Evolutionary conservation across 2,113 vertebrate species (phyloP).

Genomic region (Silurus asotus): DNA sequence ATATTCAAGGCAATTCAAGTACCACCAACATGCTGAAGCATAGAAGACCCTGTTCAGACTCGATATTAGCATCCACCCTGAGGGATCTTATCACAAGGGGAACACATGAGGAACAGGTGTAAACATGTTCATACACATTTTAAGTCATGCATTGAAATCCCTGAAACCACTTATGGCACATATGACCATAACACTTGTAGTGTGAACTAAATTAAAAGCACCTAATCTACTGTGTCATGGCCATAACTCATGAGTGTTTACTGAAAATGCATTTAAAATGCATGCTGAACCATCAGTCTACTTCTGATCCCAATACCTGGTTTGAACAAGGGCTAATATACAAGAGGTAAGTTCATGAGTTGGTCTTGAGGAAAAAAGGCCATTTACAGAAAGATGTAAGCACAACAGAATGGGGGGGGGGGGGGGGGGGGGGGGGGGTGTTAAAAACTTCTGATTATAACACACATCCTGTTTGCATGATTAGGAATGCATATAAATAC

Average conservation of each 20-base stretch:
- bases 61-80: background rate
- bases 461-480: background rate
- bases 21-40: constrained; percentile 36
- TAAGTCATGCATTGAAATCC: background rate
- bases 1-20: constrained; percentile 56
- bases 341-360: constrained; percentile 55
- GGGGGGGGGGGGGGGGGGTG: no score
- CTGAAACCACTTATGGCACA: background rate
- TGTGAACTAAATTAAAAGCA: background rate
- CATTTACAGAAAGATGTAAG: constrained; percentile 38
- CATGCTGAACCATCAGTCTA: background rate
- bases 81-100: background rate
- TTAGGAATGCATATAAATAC: background rate
- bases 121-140: background rate
- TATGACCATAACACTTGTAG: background rate
- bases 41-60: background rate
- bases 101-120: background rate
- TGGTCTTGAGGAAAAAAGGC: constrained; percentile 52
- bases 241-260: background rate
- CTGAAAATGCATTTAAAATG: background rate
- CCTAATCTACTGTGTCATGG: background rate
- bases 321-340: constrained; percentile 27
- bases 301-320: background rate
- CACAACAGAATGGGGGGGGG: background rate
- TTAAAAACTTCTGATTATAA: background rate